Evolutionary conservation across 2,113 vertebrate species (phyloP).

Genomic region (Bubo blakistoni): DNA sequence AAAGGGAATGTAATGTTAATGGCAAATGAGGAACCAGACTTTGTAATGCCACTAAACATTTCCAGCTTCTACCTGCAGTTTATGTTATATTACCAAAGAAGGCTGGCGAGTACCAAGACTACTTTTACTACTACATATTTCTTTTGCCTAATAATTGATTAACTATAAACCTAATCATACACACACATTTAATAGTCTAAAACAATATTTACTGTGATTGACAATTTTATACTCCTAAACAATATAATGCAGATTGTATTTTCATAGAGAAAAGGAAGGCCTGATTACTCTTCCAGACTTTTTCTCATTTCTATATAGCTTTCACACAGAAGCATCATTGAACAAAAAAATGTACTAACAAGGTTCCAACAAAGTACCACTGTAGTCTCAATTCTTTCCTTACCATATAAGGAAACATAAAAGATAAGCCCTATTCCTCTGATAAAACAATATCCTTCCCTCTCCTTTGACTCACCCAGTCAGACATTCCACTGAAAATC

Average conservation of each 20-base stretch:
- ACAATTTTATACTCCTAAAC: neutral
- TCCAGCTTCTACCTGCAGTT: neutral
- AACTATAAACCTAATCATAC: neutral
- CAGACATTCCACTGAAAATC: neutral
- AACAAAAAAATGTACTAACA: neutral
- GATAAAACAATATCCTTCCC: neutral
- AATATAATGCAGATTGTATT: neutral
- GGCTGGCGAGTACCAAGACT: neutral
- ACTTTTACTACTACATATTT: neutral
- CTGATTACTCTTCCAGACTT: neutral
- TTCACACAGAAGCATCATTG: neutral
- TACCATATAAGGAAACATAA: neutral
- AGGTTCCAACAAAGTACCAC: neutral
- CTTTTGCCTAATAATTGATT: neutral
- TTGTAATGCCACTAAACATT: neutral
- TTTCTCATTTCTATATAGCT: neutral
- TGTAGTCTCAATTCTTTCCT: neutral
- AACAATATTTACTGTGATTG: neutral
- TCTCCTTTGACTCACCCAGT: neutral
- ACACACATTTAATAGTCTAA: neutral
- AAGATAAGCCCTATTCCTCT: neutral
- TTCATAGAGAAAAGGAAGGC: neutral
- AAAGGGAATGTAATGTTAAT: neutral
- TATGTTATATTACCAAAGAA: neutral
- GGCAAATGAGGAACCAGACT: neutral